Conservation (phyloP, 2,113 vertebrate genomes). For the Chlorocebus sabaeus region DNA sequence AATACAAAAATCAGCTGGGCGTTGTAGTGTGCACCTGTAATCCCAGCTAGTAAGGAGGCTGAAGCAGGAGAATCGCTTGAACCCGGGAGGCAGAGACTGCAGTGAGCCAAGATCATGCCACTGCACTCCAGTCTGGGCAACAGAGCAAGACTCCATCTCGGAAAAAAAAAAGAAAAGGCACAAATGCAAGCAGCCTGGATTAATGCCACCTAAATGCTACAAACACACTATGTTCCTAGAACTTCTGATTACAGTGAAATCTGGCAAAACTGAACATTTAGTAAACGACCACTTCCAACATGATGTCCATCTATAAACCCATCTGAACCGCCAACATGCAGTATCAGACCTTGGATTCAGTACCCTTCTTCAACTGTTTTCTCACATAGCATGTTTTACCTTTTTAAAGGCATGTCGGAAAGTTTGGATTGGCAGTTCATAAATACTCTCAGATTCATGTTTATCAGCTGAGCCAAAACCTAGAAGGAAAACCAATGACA, state of each 20-base stretch:
- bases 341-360: background rate
- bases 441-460: slow-evolving; percentile 95
- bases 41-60: too few species aligned
- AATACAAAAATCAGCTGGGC: too few species aligned
- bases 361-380: background rate
- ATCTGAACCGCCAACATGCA: background rate
- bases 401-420: slow-evolving; percentile 98
- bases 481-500: slow-evolving; percentile 74
- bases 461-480: slow-evolving; percentile 95
- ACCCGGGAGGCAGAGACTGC: too few species aligned
- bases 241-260: background rate
- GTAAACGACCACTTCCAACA: slow-evolving; percentile 13
- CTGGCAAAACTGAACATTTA: background rate
- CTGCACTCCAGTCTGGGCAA: too few species aligned
- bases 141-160: too few species aligned
- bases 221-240: background rate
- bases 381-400: slow-evolving; percentile 84
- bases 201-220: background rate
- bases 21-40: too few species aligned
- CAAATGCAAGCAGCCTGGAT: background rate
- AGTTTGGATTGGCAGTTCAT: slow-evolving; percentile 99
- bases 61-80: too few species aligned
- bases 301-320: background rate
- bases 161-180: background rate
- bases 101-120: too few species aligned